phyloP scores from a whole-genome alignment of 2,888 invertebrate species.

The Drosophila affinis region DNA sequence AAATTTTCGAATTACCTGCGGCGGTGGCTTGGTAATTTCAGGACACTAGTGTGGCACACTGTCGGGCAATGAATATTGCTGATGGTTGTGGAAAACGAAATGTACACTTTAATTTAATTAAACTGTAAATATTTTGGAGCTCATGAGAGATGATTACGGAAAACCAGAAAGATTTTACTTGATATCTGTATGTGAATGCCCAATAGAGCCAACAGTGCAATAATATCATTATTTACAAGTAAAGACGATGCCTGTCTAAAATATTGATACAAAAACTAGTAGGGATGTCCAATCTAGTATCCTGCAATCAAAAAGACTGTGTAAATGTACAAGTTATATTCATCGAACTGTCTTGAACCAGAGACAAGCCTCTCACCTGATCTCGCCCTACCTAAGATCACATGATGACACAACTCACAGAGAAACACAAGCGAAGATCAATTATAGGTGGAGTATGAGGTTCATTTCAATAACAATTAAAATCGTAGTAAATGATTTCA shows the following conservation, averaged over 20 bases:
- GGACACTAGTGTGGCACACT: slow-evolving; percentile 20
- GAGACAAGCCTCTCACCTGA: slow-evolving; percentile 12
- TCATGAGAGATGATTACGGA: too few species aligned
- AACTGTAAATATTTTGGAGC: too few species aligned
- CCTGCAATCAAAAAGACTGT: too few species aligned
- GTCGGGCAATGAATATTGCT: background rate
- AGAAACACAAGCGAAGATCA: background rate
- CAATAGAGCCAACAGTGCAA: too few species aligned
- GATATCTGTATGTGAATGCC: too few species aligned
- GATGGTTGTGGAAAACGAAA: background rate
- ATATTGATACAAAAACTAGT: too few species aligned
- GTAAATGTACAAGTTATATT: too few species aligned
- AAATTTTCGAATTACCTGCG: background rate
- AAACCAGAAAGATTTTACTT: too few species aligned
- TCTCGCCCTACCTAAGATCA: slow-evolving; percentile 25
- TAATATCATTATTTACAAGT: too few species aligned
- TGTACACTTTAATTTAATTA: background rate
- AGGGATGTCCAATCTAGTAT: too few species aligned
- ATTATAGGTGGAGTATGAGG: background rate
- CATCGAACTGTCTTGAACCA: background rate
- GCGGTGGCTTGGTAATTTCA: background rate
- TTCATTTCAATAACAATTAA: slow-evolving; percentile 31
- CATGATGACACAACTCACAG: slow-evolving; percentile 19
- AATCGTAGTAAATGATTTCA: slow-evolving; percentile 15
- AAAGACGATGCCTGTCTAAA: too few species aligned